Evolutionary conservation across 2,888 invertebrate genomes (phyloP).

Genomic region (Pterostichus niger): DNA sequence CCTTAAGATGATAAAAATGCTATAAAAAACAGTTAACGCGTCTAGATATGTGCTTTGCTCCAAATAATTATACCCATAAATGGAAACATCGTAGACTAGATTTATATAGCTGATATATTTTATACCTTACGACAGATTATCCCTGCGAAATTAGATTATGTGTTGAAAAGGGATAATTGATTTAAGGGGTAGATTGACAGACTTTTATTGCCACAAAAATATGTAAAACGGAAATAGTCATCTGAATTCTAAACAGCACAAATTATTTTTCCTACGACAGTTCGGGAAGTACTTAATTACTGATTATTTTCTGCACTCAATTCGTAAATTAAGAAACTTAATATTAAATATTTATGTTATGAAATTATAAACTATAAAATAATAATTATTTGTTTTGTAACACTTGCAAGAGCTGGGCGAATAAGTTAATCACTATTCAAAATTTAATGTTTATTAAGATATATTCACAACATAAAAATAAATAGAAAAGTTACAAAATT

Average conservation of each 20-base stretch:
- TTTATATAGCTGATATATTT: slow-evolving; percentile 28
- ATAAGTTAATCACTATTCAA: too few species aligned
- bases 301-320: too few species aligned
- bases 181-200: slow-evolving; percentile 9
- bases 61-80: slow-evolving; percentile 36
- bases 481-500: too few species aligned
- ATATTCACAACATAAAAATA: too few species aligned
- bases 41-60: slow-evolving; percentile 25
- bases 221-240: neutral
- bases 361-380: too few species aligned
- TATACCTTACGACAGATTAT: neutral
- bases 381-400: too few species aligned
- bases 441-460: too few species aligned
- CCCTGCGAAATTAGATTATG: slow-evolving; percentile 20
- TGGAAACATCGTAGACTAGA: slow-evolving; percentile 30
- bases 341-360: too few species aligned
- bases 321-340: too few species aligned
- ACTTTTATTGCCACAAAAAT: neutral
- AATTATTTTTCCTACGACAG: too few species aligned
- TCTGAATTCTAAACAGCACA: slow-evolving; percentile 5
- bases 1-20: slow-evolving; percentile 22
- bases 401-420: too few species aligned
- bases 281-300: too few species aligned
- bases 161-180: slow-evolving; percentile 24
- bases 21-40: slow-evolving; percentile 42